A percentile compares a stretch with the other conserved stretches of the same genome.
Conservation (phyloP, 2,888 invertebrate species). For the Papilio demoleus region DNA sequence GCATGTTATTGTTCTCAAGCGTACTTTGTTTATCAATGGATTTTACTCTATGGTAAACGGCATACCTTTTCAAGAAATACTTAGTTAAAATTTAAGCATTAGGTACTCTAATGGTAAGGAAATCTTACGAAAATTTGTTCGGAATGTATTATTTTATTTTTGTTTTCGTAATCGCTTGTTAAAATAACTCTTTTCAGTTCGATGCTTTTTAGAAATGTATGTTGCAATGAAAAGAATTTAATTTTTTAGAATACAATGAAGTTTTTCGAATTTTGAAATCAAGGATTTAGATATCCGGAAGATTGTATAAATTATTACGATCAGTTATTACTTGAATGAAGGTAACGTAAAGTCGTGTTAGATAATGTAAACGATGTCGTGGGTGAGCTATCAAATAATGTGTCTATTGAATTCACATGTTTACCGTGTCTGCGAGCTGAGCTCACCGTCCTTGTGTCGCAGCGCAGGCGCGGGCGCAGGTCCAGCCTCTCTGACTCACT, state of each 20-base stretch:
- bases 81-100: too few species aligned
- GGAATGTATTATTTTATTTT: background rate
- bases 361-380: conserved; percentile 51
- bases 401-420: conserved; percentile 64
- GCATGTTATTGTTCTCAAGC: too few species aligned
- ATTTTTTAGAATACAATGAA: background rate
- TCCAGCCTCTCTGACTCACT: conserved; percentile 74
- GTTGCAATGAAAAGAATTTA: background rate
- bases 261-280: background rate
- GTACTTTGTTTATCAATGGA: too few species aligned
- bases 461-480: conserved; percentile 40
- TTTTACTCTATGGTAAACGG: too few species aligned
- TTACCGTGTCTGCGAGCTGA: conserved; percentile 58
- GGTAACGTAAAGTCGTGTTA: conserved; percentile 13
- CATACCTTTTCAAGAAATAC: background rate
- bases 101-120: too few species aligned
- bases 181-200: background rate
- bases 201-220: background rate
- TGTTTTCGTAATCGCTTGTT: background rate
- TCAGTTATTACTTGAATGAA: background rate
- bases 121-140: background rate
- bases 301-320: background rate
- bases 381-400: conserved; percentile 59
- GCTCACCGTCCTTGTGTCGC: conserved; percentile 76
- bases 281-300: background rate